Conservation (phyloP, 2,888 invertebrate genomes). For the Pristionchus entomophagus region DNA sequence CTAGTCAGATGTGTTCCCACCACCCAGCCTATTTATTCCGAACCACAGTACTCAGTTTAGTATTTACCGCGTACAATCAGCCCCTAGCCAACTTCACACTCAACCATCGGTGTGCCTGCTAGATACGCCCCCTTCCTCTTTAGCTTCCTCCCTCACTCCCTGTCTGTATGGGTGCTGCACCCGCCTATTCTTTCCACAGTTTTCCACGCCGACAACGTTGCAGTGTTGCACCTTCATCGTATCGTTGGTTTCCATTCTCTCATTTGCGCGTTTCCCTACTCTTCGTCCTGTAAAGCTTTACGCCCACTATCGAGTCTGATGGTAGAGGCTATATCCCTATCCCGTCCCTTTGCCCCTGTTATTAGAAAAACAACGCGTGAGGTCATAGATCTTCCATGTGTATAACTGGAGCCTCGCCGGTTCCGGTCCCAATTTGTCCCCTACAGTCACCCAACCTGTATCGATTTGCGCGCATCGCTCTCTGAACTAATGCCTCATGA, state of each 20-base stretch:
- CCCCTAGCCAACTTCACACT: background rate
- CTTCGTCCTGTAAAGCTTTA: constrained; percentile 24
- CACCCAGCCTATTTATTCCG: constrained; percentile 3
- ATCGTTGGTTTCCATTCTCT: background rate
- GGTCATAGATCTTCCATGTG: constrained; percentile 32
- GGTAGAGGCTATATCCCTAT: no score
- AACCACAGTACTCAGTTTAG: constrained; percentile 33
- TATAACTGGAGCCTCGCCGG: background rate
- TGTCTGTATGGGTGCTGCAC: constrained; percentile 28
- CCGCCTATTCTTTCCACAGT: constrained; percentile 30
- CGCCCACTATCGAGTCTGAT: background rate
- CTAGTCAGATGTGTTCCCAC: background rate
- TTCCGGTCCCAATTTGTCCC: background rate
- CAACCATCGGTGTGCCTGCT: background rate
- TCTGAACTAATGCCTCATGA: background rate
- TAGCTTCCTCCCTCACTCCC: background rate
- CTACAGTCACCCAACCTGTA: background rate
- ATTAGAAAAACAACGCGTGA: constrained; percentile 42
- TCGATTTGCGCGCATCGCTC: background rate
- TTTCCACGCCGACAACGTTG: background rate
- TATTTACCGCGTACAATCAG: constrained; percentile 20
- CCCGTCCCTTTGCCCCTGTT: no score
- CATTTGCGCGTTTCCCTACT: background rate
- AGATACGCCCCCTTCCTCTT: background rate
- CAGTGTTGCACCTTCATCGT: background rate